A percentile compares a stretch with the other conserved stretches of the same genome.
These are phyloP conservation scores for Polydrusus pterygomalis DNA, from an alignment of 2,888 invertebrate genomes.

Conservation along the genomic window DNA sequence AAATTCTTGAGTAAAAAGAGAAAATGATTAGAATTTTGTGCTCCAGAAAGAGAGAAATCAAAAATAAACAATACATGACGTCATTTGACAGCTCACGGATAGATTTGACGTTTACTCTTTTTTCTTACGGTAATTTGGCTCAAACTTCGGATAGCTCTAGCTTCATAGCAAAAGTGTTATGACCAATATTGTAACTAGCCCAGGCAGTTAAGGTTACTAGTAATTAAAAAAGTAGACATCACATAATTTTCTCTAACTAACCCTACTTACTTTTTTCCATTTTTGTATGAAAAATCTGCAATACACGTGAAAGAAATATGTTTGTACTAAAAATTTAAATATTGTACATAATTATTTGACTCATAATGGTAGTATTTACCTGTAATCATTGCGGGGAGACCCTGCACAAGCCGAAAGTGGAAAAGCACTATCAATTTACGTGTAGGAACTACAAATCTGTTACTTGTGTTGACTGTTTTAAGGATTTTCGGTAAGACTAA, in stretches of 20 bases:
- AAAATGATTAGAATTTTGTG: conserved; percentile 35
- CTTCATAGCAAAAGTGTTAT: background rate
- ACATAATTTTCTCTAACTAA: too few species aligned
- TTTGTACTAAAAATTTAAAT: background rate
- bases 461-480: conserved; percentile 95
- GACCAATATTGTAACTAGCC: too few species aligned
- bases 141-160: too few species aligned
- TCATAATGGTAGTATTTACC: conserved; percentile 92
- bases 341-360: background rate
- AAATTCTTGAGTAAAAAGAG: conserved; percentile 56
- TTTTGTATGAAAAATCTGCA: too few species aligned
- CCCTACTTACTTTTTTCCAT: too few species aligned
- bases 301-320: conserved; percentile 20
- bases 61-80: conserved; percentile 48
- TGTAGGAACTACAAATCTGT: conserved; percentile 82
- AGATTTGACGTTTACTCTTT: conserved; percentile 29
- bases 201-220: background rate
- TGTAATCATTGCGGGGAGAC: conserved; percentile 95
- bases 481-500: conserved; percentile 84
- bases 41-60: conserved; percentile 50
- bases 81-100: conserved; percentile 39
- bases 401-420: conserved; percentile 92
- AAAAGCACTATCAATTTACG: conserved; percentile 86
- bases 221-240: background rate
- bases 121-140: background rate